These are phyloP conservation scores for Capra hircus DNA, from an alignment of 2,113 vertebrate species.

Conservation along the genomic window DNA sequence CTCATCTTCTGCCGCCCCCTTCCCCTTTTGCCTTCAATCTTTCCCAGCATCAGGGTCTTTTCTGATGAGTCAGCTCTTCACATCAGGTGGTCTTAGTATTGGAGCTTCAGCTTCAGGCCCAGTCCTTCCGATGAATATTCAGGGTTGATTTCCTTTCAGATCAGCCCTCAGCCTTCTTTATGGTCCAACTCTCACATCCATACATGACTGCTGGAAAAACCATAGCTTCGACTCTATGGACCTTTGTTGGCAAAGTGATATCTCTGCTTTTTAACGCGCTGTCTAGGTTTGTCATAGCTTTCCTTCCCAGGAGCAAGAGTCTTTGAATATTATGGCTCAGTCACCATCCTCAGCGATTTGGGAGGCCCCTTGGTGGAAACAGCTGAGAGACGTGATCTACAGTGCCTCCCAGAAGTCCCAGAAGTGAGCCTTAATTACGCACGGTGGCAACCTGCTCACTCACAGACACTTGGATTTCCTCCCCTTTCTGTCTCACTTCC, in stretches of 20 bases:
- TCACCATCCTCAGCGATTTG: neutral
- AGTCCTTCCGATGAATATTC: neutral
- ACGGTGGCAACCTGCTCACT: neutral
- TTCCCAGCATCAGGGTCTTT: neutral
- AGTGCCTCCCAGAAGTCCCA: neutral
- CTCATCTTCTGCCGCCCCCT: neutral
- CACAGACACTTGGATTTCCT: neutral
- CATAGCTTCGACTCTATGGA: neutral
- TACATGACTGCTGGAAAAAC: neutral
- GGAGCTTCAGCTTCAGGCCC: neutral
- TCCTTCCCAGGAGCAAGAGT: neutral
- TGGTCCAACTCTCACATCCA: neutral
- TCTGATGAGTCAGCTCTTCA: neutral
- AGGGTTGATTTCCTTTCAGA: neutral
- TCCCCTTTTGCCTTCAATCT: neutral
- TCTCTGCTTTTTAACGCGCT: neutral
- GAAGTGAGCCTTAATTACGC: neutral
- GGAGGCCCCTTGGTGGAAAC: neutral
- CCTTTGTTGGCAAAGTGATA: neutral
- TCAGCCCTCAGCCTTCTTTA: neutral
- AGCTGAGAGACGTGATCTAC: neutral
- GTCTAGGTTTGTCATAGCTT: neutral
- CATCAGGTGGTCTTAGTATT: neutral
- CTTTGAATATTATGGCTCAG: neutral
- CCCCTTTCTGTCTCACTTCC: neutral